Conservation (phyloP, 1,140 invertebrate genomes). For the Leptinotarsa undecemlineata region DNA sequence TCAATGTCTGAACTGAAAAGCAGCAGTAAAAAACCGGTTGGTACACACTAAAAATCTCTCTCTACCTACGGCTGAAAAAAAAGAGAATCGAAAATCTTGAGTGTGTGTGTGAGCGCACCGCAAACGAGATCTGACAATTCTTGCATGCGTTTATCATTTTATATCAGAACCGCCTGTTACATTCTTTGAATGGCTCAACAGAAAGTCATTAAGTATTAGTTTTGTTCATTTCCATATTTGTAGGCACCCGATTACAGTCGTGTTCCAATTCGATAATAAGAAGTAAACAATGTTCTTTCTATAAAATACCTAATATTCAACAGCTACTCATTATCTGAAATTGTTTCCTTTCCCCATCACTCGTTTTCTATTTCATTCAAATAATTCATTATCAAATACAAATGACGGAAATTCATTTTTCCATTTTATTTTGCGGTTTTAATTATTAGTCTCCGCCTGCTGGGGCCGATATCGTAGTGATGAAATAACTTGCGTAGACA, state of each 20-base stretch:
- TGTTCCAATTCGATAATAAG: no score
- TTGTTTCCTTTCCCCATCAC: no score
- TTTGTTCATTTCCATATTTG: background rate
- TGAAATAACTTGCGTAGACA: no score
- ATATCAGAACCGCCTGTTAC: slow-evolving; percentile 9
- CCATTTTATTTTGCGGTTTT: no score
- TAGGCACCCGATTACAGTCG: background rate
- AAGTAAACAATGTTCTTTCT: no score
- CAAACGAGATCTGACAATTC: slow-evolving; percentile 26
- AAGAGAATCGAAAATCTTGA: slow-evolving; percentile 37
- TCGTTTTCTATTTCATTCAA: no score
- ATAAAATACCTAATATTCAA: no score
- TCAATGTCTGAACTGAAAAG: slow-evolving; percentile 44
- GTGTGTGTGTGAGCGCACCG: slow-evolving; percentile 33
- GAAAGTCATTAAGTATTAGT: background rate
- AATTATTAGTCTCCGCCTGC: no score
- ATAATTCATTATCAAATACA: no score
- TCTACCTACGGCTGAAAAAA: slow-evolving; percentile 41
- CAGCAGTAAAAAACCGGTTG: slow-evolving; percentile 47
- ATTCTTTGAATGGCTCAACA: background rate
- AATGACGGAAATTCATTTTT: no score
- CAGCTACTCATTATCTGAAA: no score
- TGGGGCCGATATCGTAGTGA: no score
- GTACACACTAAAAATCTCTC: slow-evolving; percentile 38
- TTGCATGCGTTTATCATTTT: slow-evolving; percentile 24